These are phyloP conservation scores for Dynastes grantii DNA, from an alignment of 2,888 invertebrate genomes.

Conservation along the genomic window DNA sequence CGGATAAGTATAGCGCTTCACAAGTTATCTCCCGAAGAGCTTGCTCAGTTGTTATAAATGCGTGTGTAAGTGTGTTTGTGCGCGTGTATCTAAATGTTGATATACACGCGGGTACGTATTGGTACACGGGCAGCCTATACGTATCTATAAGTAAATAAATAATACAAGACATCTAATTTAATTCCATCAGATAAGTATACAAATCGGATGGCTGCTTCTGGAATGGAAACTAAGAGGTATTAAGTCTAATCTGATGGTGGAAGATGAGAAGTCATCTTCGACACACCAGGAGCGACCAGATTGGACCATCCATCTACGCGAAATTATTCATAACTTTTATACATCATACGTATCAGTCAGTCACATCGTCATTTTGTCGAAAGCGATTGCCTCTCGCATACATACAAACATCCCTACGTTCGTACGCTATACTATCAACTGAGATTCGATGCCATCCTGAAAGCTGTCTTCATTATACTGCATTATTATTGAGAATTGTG, in stretches of 20 bases:
- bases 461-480: constrained; percentile 40
- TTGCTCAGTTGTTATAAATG: constrained; percentile 5
- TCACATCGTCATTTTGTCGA: constrained; percentile 50
- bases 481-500: constrained; percentile 49
- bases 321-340: constrained; percentile 66
- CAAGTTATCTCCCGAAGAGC: constrained; percentile 34
- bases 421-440: constrained; percentile 13
- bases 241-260: constrained; percentile 66
- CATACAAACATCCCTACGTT: background rate
- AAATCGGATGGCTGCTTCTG: constrained; percentile 58
- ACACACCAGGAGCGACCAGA: constrained; percentile 63
- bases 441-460: constrained; percentile 39
- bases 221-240: constrained; percentile 63
- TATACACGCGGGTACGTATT: background rate
- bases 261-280: constrained; percentile 63
- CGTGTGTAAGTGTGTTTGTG: background rate
- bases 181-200: constrained; percentile 58
- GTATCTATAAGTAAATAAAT: constrained; percentile 54
- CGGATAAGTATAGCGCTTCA: constrained; percentile 7
- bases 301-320: constrained; percentile 67
- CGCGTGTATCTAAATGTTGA: background rate
- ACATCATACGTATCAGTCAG: constrained; percentile 50
- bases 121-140: constrained; percentile 25
- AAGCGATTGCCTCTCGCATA: constrained; percentile 46
- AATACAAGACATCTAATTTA: constrained; percentile 59